These are phyloP conservation scores for Galeopterus variegatus DNA, from an alignment of 2,113 vertebrate species.

Conservation along the genomic window DNA sequence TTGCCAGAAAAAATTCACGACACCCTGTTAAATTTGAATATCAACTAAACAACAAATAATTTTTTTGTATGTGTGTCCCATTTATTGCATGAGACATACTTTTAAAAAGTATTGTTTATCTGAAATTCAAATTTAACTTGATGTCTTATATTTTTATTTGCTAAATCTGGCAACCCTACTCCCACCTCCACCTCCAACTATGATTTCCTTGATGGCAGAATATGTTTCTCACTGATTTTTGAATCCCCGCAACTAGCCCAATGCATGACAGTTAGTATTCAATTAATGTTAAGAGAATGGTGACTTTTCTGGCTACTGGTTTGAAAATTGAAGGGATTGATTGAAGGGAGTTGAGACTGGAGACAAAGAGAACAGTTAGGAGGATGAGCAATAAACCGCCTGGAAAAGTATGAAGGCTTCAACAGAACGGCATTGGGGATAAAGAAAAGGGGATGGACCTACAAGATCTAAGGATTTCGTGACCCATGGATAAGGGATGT, in stretches of 20 bases:
- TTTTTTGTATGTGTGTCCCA: not conserved
- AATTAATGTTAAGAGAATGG: not conserved
- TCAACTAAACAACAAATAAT: not conserved
- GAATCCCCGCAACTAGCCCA: not conserved
- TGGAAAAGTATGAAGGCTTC: not conserved
- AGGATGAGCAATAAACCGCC: not conserved
- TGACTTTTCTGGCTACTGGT: not conserved
- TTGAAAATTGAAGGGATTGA: not conserved
- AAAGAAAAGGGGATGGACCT: not conserved
- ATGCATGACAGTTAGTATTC: not conserved
- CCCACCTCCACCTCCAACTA: not conserved
- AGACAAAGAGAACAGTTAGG: not conserved
- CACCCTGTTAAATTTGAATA: slow-evolving; percentile 1
- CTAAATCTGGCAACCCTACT: not conserved
- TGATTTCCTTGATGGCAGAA: not conserved
- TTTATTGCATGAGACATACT: not conserved
- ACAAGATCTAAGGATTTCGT: not conserved
- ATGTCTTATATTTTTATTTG: slow-evolving; percentile 12
- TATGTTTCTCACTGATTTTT: not conserved
- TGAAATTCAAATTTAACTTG: not conserved
- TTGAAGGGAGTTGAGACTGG: not conserved
- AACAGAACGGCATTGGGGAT: not conserved
- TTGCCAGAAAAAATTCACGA: not conserved
- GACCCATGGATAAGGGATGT: not conserved
- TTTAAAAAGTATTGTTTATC: not conserved